A percentile compares a stretch with the other conserved stretches of the same genome.
These are phyloP conservation scores for Oligia fasciuncula DNA, from an alignment of 2,888 invertebrate genomes.

Conservation along the genomic window DNA sequence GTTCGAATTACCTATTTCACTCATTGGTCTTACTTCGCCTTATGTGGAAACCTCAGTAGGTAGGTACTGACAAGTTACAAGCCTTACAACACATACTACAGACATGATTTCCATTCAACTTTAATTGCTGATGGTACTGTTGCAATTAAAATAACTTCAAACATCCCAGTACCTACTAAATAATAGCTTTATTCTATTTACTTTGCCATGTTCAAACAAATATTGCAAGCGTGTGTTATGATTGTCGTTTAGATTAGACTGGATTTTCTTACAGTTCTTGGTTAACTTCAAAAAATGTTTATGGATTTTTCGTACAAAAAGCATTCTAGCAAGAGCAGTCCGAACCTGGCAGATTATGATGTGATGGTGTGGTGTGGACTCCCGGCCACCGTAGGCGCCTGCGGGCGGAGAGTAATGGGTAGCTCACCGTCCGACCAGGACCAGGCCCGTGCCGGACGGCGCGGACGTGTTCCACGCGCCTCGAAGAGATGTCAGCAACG, in stretches of 20 bases:
- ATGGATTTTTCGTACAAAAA: background rate
- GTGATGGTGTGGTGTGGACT: too few species aligned
- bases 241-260: conserved; percentile 15
- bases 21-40: background rate
- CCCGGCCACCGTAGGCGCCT: too few species aligned
- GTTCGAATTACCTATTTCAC: background rate
- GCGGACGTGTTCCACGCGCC: too few species aligned
- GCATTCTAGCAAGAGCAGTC: too few species aligned
- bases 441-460: too few species aligned
- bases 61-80: conserved; percentile 22
- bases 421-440: too few species aligned
- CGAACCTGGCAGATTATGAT: too few species aligned
- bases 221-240: conserved; percentile 13
- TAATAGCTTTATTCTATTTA: conserved; percentile 38
- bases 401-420: too few species aligned
- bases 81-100: conserved; percentile 43
- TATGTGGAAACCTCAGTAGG: conserved; percentile 29
- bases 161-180: conserved; percentile 24
- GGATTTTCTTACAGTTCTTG: background rate
- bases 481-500: too few species aligned
- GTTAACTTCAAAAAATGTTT: background rate
- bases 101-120: conserved; percentile 45
- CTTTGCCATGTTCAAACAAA: background rate
- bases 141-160: conserved; percentile 50
- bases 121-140: conserved; percentile 54